phyloP scores from a whole-genome alignment of 2,113 vertebrate species.

The Pomatostomus ruficeps region DNA sequence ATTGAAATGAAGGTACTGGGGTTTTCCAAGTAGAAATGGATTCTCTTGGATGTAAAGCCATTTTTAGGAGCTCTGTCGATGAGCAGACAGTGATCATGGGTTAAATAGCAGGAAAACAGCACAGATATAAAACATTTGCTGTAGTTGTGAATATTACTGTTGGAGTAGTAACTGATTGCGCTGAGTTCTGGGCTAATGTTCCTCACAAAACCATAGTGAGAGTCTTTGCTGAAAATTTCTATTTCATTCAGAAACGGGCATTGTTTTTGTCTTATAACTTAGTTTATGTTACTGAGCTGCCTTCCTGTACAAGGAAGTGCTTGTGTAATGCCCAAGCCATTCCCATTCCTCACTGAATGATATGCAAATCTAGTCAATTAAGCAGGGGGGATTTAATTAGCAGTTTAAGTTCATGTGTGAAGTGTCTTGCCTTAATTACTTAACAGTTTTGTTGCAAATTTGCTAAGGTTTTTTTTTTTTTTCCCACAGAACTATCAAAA shows the following conservation, averaged over 20 bases:
- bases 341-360: conserved; percentile 71
- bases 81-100: not conserved
- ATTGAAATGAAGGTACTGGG: not conserved
- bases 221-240: not conserved
- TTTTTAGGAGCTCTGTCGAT: not conserved
- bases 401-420: conserved; percentile 86
- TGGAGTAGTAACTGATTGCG: not conserved
- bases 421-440: conserved; percentile 83
- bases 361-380: conserved; percentile 88
- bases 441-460: conserved; percentile 85
- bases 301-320: conserved; percentile 7
- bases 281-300: not conserved
- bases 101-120: not conserved
- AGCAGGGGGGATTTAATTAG: conserved; percentile 86
- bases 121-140: not conserved
- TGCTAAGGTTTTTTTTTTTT: conserved; percentile 66
- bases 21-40: not conserved
- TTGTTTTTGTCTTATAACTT: not conserved
- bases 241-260: not conserved
- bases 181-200: not conserved
- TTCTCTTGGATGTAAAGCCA: not conserved
- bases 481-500: conserved; percentile 75
- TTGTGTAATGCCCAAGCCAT: conserved; percentile 61
- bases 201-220: not conserved
- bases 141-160: not conserved